Evolutionary conservation across 2,797 vertebrate genomes (phyloP), one percentile per base, ranked within the genome.

Genomic region (Remorina albescens): DNA sequence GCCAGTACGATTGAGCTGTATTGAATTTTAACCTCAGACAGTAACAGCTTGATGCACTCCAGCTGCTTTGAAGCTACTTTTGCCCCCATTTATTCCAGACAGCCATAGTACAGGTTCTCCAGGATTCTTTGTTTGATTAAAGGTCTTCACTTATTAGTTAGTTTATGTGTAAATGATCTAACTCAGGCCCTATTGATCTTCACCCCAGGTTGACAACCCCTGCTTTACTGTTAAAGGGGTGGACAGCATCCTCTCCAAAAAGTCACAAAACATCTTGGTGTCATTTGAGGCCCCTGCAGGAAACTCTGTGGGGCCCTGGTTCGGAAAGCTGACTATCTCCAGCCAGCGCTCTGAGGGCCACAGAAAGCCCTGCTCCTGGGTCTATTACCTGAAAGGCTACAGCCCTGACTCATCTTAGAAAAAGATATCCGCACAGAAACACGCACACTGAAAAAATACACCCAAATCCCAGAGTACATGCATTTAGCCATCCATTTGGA

Each of bases 351-450:
- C 88, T 0, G 85, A 94, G 11, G 92, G 90, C 36, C 67, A 80
- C 2, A 89, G 81, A n/a, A 80, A 81, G 0, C 74, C 80, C 9
- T 83, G 91, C 66, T 90, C 78, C 41, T 97, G 96, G 96, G 86
- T 96, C 28, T 97, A 91, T 82, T 97, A 96, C 74, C 92, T 97
- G 50, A 96, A 91, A 68, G 96, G 96, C 0, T 37, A 90, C 66
- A 79, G 25, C 8, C 75, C 74, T 3, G 50, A 87, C 56, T 79
- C 77, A 37, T 79, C 54, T 18, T 80, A 81, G 74, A 67, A 11
- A 36, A 2, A 42, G 4, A 32, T 3, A 25, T 25, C 18, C 30
- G 4, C 32, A 54, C 46, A 64, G n/a, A n/a, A n/a, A n/a, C 23
- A 44, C 28, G 58, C 18, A 44, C n/a, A 37, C 23, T 63, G 54